These are phyloP conservation scores for Clusia tigrina DNA, from an alignment of 2,888 invertebrate genomes.

Conservation along the genomic window DNA sequence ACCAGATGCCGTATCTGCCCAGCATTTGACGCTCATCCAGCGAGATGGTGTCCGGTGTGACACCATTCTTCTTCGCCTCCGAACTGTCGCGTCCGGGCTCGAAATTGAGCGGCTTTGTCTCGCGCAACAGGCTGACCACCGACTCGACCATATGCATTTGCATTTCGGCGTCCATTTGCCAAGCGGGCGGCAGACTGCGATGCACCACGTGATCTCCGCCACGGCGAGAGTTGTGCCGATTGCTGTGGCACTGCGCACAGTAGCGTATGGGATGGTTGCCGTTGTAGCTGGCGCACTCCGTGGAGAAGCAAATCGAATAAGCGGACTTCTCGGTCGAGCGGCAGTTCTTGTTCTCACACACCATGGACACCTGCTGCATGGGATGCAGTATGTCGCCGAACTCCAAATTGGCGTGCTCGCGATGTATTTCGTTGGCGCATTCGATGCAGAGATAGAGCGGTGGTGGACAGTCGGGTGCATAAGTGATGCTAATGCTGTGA, in stretches of 20 bases:
- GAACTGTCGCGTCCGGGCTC: constrained; percentile 68
- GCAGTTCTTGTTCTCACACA: constrained; percentile 98
- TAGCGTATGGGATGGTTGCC: constrained; percentile 95
- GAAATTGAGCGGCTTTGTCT: constrained; percentile 84
- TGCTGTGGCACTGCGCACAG: constrained; percentile 88
- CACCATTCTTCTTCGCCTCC: constrained; percentile 62
- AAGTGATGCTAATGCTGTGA: constrained; percentile 88
- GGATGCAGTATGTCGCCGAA: constrained; percentile 90
- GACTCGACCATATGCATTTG: constrained; percentile 94
- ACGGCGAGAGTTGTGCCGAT: constrained; percentile 85
- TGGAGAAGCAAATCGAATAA: constrained; percentile 94
- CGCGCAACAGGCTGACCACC: constrained; percentile 89
- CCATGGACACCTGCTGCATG: constrained; percentile 93
- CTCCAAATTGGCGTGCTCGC: constrained; percentile 84
- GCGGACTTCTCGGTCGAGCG: constrained; percentile 90
- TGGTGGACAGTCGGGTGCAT: constrained; percentile 87
- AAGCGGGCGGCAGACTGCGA: constrained; percentile 83
- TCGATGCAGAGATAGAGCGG: constrained; percentile 96
- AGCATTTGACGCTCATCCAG: constrained; percentile 88
- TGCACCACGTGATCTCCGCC: constrained; percentile 93
- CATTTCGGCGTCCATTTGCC: constrained; percentile 90
- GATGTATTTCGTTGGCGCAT: constrained; percentile 91
- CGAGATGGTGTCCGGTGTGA: constrained; percentile 72
- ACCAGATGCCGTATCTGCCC: constrained; percentile 96
- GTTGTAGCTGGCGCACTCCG: constrained; percentile 96